A percentile compares a stretch with the other conserved stretches of the same genome.
Evolutionary conservation across 2,797 vertebrate genomes (phyloP).

Genomic region (Alosa sapidissima): DNA sequence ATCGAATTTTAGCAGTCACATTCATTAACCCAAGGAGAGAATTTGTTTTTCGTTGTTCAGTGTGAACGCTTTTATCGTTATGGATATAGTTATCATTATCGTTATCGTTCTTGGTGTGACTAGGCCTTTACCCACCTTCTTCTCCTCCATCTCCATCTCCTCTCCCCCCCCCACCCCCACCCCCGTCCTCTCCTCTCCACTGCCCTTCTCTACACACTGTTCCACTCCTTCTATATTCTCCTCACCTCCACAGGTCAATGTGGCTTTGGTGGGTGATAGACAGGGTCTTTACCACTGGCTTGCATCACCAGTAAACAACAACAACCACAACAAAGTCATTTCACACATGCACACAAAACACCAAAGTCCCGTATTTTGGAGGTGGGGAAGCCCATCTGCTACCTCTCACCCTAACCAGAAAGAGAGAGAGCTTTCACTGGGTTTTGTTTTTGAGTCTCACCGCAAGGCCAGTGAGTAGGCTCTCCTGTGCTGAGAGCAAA

Average conservation of each 20-base stretch:
- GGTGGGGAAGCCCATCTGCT: slow-evolving; percentile 17
- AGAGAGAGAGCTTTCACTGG: not conserved
- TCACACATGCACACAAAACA: slow-evolving; percentile 23
- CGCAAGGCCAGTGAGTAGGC: not conserved
- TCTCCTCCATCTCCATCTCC: not conserved
- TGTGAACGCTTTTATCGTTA: too few species aligned
- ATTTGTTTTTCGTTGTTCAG: too few species aligned
- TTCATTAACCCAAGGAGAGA: too few species aligned
- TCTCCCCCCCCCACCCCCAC: not conserved
- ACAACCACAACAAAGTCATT: slow-evolving; percentile 27
- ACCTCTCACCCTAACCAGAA: not conserved
- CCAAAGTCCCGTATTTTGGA: not conserved
- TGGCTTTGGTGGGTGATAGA: not conserved
- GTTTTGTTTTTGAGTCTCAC: not conserved
- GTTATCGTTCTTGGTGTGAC: too few species aligned
- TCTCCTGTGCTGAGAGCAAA: not conserved
- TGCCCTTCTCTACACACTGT: not conserved
- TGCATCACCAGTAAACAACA: slow-evolving; percentile 35
- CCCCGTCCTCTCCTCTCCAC: not conserved
- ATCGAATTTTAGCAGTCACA: too few species aligned
- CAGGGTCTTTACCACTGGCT: slow-evolving; percentile 29
- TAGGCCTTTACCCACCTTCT: not conserved
- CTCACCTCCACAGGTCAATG: not conserved
- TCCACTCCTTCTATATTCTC: not conserved
- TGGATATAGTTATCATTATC: too few species aligned